A percentile compares a stretch with the other conserved stretches of the same genome.
phyloP scores from a whole-genome alignment of 2,113 vertebrate species.

The Centropus unirufus region DNA sequence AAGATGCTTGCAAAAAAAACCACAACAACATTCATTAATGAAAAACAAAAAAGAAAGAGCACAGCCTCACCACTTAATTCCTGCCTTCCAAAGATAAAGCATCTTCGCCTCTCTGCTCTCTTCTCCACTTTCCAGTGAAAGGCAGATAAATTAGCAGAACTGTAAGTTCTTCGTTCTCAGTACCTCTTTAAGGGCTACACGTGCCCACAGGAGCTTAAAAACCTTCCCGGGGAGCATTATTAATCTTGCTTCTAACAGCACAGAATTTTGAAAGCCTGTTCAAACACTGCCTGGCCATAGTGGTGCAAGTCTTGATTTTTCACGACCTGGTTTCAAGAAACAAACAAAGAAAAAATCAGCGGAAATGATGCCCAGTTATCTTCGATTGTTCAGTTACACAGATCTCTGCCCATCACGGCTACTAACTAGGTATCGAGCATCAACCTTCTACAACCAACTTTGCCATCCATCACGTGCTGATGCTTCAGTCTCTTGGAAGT shows the following conservation, averaged over 20 bases:
- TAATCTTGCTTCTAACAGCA: conserved; percentile 3
- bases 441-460: conserved; percentile 4
- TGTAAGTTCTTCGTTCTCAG: conserved; percentile 16
- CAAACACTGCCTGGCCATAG: not conserved
- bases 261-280: conserved; percentile 18
- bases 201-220: not conserved
- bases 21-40: not conserved
- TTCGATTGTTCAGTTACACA: not conserved
- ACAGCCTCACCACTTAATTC: conserved; percentile 15
- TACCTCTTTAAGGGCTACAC: conserved; percentile 1
- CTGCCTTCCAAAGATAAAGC: not conserved
- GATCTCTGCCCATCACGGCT: not conserved
- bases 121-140: conserved; percentile 14
- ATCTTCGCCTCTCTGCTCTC: not conserved
- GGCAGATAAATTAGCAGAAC: conserved; percentile 30
- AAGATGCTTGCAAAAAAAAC: not conserved
- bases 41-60: not conserved
- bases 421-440: not conserved
- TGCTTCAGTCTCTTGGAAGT: conserved; percentile 4
- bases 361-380: not conserved
- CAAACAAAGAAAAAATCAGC: conserved; percentile 7
- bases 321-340: not conserved
- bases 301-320: not conserved
- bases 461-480: not conserved
- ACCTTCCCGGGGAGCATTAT: not conserved